Evolutionary conservation across 2,113 vertebrate genomes (phyloP).

Genomic region (Cheilinus undulatus): DNA sequence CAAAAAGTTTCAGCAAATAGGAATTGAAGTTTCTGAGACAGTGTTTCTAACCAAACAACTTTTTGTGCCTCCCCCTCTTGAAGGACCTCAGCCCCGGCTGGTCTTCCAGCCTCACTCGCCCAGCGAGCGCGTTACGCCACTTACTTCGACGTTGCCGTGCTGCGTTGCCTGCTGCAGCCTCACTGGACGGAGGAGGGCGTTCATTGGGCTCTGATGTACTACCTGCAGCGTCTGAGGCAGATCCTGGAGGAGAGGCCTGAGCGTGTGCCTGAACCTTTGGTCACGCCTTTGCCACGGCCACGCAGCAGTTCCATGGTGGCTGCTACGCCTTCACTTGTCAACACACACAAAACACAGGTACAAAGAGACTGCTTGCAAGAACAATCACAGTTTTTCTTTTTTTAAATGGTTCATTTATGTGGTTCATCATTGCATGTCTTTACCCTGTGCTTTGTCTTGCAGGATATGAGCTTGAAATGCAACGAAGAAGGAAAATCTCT

Average conservation of each 20-base stretch:
- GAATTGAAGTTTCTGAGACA: too few relatives aligned
- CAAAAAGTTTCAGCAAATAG: too few relatives aligned
- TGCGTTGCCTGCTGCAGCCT: conserved; percentile 95
- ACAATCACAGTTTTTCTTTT: too few relatives aligned
- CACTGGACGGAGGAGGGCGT: conserved; percentile 98
- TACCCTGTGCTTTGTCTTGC: conserved; percentile 21
- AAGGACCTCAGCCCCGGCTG: conserved; percentile 79
- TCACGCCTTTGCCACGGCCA: conserved; percentile 89
- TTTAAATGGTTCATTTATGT: too few relatives aligned
- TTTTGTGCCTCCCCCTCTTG: not conserved
- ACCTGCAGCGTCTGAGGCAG: conserved; percentile 93
- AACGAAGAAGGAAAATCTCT: conserved; percentile 95
- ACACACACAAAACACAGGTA: conserved; percentile 98
- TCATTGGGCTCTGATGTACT: conserved; percentile 97
- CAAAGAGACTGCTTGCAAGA: too few relatives aligned
- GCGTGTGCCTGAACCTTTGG: conserved; percentile 86
- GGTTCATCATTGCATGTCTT: too few relatives aligned
- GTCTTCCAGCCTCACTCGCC: conserved; percentile 83
- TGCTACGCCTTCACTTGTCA: conserved; percentile 93
- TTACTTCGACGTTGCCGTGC: conserved; percentile 96
- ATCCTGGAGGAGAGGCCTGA: conserved; percentile 97
- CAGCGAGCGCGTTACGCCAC: conserved; percentile 95
- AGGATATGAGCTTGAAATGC: conserved; percentile 97
- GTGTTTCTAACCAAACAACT: too few relatives aligned
- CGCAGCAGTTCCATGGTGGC: conserved; percentile 99